Evolutionary conservation across 2,888 invertebrate species (phyloP), one percentile per base, ranked within the genome.

Genomic region (Ormyrus pomaceus): DNA sequence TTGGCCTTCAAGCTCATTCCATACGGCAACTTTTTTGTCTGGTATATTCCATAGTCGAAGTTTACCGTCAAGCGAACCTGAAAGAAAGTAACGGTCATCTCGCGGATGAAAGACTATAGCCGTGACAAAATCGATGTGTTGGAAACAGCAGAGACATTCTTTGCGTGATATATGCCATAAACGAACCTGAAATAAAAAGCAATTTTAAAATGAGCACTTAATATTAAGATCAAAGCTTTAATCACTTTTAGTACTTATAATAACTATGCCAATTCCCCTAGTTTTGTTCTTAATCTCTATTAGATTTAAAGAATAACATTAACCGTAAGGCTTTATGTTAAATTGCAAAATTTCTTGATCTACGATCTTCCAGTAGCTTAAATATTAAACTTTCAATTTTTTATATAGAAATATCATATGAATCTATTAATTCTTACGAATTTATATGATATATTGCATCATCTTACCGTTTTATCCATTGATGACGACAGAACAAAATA

Each of bases 31-130:
- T 91, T 98, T 98, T 90, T 99, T 99, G 89, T 99, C 99, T 0
- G 99, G 99, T 88, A 99, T 99, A 91, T 99, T 98, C 99, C 99
- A 99, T 7, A 99, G 92, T n/a, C 99, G 93, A 70, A 99, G 92
- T 91, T 99, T 99, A 1, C 99, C 99, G 91, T 99, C 99, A 66
- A 99, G 92, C 34, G 98, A 98, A 13, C 99, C 99, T 80, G 98
- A 99, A 55, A 99, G 92, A 91, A 99, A 99, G 91, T 99, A 95
- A 48, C 96, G 91, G 89, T 96, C 96, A 86, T 96, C 96, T 76
- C 96, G 93, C 0, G 99, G 99, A 92, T 99, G 98, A 91, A 99
- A 99, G 74, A 97, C 99, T 86, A 99, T 99, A 0, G 99, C 98
- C 0, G 99, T 99, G 74, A 99, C 99, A 90, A 99, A 99, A 92